These are phyloP conservation scores for Tetragnatha montana DNA, from an alignment of 2,888 invertebrate genomes.

Conservation along the genomic window DNA sequence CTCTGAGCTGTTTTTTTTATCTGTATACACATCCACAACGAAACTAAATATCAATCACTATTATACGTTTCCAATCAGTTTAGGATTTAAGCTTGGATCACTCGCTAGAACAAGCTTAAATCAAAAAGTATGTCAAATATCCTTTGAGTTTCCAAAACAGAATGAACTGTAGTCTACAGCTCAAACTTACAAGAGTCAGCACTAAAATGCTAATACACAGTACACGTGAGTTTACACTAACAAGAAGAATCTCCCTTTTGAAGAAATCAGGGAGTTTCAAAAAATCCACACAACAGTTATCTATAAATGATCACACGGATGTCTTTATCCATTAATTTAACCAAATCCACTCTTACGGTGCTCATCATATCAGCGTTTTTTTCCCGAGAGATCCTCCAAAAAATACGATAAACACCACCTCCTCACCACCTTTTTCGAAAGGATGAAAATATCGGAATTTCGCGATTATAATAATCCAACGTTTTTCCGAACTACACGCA, in stretches of 20 bases:
- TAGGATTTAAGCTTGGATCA: too few relatives aligned
- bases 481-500: neutral
- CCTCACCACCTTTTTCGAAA: neutral
- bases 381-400: neutral
- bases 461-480: neutral
- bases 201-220: neutral
- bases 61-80: too few relatives aligned
- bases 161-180: neutral
- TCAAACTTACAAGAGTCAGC: neutral
- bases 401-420: neutral
- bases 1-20: neutral
- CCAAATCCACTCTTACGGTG: neutral
- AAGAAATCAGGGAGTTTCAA: neutral
- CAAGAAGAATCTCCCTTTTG: neutral
- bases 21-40: neutral
- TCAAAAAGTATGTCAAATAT: neutral
- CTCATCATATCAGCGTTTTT: slow-evolving; percentile 19
- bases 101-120: too few relatives aligned
- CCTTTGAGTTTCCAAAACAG: neutral
- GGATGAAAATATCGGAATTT: neutral
- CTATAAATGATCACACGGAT: slow-evolving; percentile 7
- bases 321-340: slow-evolving; percentile 26
- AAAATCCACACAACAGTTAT: neutral
- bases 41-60: too few relatives aligned
- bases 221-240: neutral